Conservation (phyloP, 2,888 invertebrate genomes). For the Tethea ocularis region DNA sequence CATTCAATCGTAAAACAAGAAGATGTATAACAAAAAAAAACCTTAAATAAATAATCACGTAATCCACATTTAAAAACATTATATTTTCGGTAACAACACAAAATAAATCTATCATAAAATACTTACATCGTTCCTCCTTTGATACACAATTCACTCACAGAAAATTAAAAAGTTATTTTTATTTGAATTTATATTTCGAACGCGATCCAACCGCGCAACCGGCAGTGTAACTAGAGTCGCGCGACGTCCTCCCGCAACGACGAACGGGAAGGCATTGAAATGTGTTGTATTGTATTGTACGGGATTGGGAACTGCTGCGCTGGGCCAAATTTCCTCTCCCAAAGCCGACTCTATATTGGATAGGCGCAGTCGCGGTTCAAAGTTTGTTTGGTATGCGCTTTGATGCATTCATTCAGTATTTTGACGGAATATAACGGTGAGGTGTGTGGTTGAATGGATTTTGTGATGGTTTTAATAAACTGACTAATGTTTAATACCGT, state of each 20-base stretch:
- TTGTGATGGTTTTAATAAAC: no score
- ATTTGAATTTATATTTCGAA: background rate
- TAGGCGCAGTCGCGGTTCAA: slow-evolving; percentile 5
- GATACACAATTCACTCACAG: slow-evolving; percentile 6
- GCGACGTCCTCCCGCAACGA: slow-evolving; percentile 40
- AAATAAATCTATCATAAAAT: background rate
- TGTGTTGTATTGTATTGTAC: slow-evolving; percentile 3
- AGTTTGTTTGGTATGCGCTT: background rate
- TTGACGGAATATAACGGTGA: background rate
- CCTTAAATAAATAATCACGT: no score
- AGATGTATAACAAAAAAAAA: no score
- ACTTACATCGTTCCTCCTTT: background rate
- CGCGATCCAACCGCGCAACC: background rate
- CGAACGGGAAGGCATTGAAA: slow-evolving; percentile 45
- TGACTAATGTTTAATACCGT: no score
- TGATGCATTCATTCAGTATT: background rate
- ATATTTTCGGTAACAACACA: background rate
- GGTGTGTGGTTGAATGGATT: no score
- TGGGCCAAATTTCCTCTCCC: slow-evolving; percentile 25
- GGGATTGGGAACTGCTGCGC: slow-evolving; percentile 25
- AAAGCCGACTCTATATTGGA: slow-evolving; percentile 14
- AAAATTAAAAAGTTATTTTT: background rate
- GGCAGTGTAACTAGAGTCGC: slow-evolving; percentile 11
- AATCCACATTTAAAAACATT: background rate
- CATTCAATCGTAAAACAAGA: no score